phyloP scores from a whole-genome alignment of 2,797 vertebrate genomes.

The Halcyon leucocephala region DNA sequence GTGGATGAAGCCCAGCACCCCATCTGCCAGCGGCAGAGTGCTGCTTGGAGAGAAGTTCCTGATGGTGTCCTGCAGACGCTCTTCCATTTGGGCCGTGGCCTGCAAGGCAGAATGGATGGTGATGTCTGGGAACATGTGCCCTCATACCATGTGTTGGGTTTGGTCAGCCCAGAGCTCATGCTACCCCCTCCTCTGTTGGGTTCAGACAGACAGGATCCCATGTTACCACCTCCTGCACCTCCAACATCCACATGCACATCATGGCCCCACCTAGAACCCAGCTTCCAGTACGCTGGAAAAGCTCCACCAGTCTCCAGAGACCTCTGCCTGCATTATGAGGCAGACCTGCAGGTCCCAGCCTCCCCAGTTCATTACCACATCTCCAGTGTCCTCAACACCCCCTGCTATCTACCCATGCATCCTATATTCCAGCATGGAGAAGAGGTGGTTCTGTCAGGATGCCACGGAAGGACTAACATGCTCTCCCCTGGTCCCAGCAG shows the following conservation, averaged over 20 bases:
- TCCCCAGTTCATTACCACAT: rapidly evolving
- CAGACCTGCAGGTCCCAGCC: background rate
- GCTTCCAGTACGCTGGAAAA: background rate
- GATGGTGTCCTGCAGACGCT: constrained; percentile 91
- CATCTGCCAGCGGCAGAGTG: constrained; percentile 91
- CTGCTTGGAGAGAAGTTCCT: constrained; percentile 85
- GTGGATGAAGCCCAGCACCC: constrained; percentile 97
- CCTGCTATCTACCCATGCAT: background rate
- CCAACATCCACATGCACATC: background rate
- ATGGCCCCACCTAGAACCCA: background rate
- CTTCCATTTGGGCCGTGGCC: constrained; percentile 99
- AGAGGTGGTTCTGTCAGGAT: background rate
- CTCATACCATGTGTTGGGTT: rapidly evolving
- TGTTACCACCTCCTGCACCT: background rate
- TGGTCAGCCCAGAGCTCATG: background rate
- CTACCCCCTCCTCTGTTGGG: rapidly evolving
- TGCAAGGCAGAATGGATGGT: constrained; percentile 38
- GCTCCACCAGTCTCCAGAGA: background rate
- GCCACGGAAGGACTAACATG: rapidly evolving
- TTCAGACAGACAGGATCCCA: background rate
- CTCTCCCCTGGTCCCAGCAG: background rate
- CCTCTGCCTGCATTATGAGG: background rate
- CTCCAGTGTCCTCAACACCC: background rate
- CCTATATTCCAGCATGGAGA: background rate
- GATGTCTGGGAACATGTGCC: rapidly evolving